Conservation (phyloP, 2,888 invertebrate species). For the Reticulitermes lucifugus region DNA sequence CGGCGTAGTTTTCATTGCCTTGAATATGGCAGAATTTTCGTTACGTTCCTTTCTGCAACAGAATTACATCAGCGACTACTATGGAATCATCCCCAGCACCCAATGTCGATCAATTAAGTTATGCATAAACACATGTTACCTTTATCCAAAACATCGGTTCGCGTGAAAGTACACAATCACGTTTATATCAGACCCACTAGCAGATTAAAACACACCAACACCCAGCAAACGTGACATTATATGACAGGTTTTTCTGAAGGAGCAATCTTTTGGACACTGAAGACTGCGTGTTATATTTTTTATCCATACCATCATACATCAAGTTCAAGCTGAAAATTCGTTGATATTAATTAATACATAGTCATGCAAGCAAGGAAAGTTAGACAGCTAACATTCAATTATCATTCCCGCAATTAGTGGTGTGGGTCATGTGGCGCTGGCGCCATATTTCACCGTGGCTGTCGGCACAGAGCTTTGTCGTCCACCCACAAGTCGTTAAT, state of each 20-base stretch:
- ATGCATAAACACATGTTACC: too few relatives aligned
- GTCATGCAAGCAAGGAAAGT: conserved; percentile 34
- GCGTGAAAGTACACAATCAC: too few relatives aligned
- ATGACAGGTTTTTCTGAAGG: conserved; percentile 6
- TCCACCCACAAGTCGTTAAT: conserved; percentile 26
- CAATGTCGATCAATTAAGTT: too few relatives aligned
- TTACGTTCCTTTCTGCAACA: too few relatives aligned
- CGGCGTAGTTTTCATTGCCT: too few relatives aligned
- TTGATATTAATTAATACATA: conserved; percentile 32
- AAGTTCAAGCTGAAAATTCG: conserved; percentile 16
- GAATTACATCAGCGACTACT: too few relatives aligned
- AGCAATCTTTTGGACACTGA: not conserved
- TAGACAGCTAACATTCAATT: conserved; percentile 34
- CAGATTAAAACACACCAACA: not conserved
- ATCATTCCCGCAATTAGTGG: conserved; percentile 30
- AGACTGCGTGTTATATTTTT: conserved; percentile 17
- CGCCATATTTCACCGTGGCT: conserved; percentile 30
- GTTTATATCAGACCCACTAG: not conserved
- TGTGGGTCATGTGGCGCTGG: not conserved
- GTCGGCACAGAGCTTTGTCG: conserved; percentile 26
- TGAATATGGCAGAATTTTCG: too few relatives aligned
- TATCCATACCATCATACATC: conserved; percentile 22
- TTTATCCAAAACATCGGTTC: too few relatives aligned
- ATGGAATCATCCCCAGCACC: too few relatives aligned
- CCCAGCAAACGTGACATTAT: not conserved